These are phyloP conservation scores for Muntiacus muntjak DNA, from an alignment of 2,113 vertebrate genomes.

Conservation along the genomic window DNA sequence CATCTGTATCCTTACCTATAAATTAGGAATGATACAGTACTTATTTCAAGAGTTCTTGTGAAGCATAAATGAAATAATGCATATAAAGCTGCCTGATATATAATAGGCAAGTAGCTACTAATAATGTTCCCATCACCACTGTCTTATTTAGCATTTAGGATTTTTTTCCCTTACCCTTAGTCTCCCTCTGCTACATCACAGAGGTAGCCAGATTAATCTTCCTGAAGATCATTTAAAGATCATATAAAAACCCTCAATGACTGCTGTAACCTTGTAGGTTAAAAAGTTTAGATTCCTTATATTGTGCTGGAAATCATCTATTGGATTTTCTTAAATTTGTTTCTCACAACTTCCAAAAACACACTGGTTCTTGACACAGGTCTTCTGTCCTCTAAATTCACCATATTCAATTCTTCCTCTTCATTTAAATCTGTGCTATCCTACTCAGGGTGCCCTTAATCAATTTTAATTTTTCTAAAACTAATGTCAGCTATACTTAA, in stretches of 20 bases:
- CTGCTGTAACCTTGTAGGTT: background rate
- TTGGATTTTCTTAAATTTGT: constrained; percentile 2
- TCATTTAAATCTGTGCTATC: background rate
- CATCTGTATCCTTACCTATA: background rate
- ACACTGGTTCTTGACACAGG: background rate
- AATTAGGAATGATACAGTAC: background rate
- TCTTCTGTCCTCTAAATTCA: background rate
- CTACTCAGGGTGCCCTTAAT: background rate
- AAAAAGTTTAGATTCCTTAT: background rate
- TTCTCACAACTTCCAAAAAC: background rate
- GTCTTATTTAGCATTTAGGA: background rate
- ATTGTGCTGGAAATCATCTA: background rate
- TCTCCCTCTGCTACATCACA: background rate
- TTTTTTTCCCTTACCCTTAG: background rate
- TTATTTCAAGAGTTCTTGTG: background rate
- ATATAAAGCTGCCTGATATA: background rate
- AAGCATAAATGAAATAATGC: background rate
- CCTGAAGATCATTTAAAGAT: background rate
- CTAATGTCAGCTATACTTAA: background rate
- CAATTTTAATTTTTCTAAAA: background rate
- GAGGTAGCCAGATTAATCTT: background rate
- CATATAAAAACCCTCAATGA: background rate
- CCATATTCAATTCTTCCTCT: background rate
- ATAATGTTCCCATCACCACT: background rate
- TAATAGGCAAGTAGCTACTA: background rate